Evolutionary conservation across 2,113 vertebrate species (phyloP), one percentile per base, ranked within the genome.

Genomic region (Collichthys lucidus): DNA sequence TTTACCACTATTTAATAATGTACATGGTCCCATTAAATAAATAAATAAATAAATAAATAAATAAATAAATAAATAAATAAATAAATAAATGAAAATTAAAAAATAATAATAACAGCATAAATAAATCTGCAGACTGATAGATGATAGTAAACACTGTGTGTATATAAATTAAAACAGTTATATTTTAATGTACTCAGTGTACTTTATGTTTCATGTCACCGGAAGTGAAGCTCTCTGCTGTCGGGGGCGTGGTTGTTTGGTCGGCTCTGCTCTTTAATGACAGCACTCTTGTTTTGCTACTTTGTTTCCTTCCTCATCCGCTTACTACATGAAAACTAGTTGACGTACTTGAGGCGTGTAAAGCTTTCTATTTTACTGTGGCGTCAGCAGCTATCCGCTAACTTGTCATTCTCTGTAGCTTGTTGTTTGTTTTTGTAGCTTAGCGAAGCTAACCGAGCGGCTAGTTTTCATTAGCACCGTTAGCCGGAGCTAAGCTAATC

Each of bases 161-260:
- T 26, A 26, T 26, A 26, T n/a, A n/a, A n/a, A n/a, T n/a, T n/a
- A n/a, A n/a, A n/a, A n/a, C n/a, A n/a, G n/a, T n/a, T n/a, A n/a
- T 26, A 26, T 26, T 40, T 46, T 6, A 9, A 60, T 31, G 31
- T 31, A n/a, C n/a, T n/a, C n/a, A n/a, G n/a, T n/a, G n/a, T n/a
- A 9, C 35, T 40, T 35, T 7, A 35, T 35, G 6, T 35, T 49
- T 22, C 4, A 2, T 11, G 4, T 10, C 15, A 80, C 72, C 65
- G 87, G 89, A 89, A 85, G 77, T 77, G 62, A 74, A 42, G 69
- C 24, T 65, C 50, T 19, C 12, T n/a, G n/a, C n/a, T n/a, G 42
- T 40, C 11, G 89, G 83, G 88, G 92, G 88, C 85, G 91, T 87
- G 85, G 55, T n/a, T n/a, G 61, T 50, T 16, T 35, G 31, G 31